Evolutionary conservation across 2,888 invertebrate species (phyloP), one percentile per base, ranked within the genome.

Genomic region (Unio delphinus): DNA sequence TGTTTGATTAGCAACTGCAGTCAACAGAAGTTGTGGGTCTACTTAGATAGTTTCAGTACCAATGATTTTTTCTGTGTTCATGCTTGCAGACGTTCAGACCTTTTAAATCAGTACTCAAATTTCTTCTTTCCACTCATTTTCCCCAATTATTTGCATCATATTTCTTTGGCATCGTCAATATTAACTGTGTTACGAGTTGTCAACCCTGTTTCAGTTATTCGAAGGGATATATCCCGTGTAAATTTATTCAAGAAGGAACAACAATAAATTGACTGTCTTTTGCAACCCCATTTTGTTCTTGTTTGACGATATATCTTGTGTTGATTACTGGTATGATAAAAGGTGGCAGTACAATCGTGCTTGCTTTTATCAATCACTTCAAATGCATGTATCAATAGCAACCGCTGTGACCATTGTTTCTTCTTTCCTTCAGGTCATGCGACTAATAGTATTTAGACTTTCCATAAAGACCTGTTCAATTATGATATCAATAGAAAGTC

Each of bases 401-500:
- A n/a, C 58, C 65, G 57, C 20, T 34, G 30, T 26, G 30, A 56
- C 15, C 58, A 17, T 8, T 26, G 65, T 23, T 8, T 57, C 26
- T 65, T 57, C 65, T 18, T 34, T 26, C 28, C 65, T 57, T 45
- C 65, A 4, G 20, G 56, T 65, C 58, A 64, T 23, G 7, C 64
- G 0, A 17, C 56, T 57, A 15, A 15, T 26, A 28, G 56, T 17
- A n/a, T 65, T 65, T 8, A 55, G 23, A 57, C 65, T 65, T n/a
- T 57, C n/a, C 65, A 65, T 65, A 17, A 65, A n/a, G 3, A 57
- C 65, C 28, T 65, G 65, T 34, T 65, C 65, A 30, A 55, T 65
- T 1, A 65, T 55, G 4, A 57, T 28, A n/a, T 65, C 30, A 26
- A 54, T 18, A 15, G 65, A 28, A 58, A 57, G 11, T 57, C 58